phyloP scores from a whole-genome alignment of 2,888 invertebrate species.

The Lasioglossum marginatum region DNA sequence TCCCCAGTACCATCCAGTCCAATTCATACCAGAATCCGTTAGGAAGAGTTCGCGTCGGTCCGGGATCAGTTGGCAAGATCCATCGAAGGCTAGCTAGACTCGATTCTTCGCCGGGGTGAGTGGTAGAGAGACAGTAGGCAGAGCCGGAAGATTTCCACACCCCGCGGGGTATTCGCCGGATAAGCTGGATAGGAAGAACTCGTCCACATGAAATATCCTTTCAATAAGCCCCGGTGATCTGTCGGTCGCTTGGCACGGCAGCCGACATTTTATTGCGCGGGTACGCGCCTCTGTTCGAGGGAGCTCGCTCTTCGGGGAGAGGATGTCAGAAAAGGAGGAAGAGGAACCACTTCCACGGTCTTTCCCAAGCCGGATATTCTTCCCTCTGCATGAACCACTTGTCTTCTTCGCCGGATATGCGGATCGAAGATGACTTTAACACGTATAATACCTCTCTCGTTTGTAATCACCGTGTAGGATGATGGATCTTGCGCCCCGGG shows the following conservation, averaged over 20 bases:
- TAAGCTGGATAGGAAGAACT: conserved; percentile 78
- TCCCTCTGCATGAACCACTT: conserved; percentile 29
- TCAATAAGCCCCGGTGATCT: conserved; percentile 83
- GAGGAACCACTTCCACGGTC: conserved; percentile 21
- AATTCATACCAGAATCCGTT: background rate
- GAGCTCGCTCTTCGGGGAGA: conserved; percentile 39
- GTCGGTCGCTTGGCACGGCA: conserved; percentile 82
- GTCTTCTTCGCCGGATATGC: conserved; percentile 27
- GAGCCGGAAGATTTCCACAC: conserved; percentile 69
- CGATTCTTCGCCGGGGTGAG: conserved; percentile 11
- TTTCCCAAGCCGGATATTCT: background rate
- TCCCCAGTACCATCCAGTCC: background rate
- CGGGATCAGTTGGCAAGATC: conserved; percentile 1
- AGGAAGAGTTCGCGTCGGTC: background rate
- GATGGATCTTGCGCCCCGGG: background rate
- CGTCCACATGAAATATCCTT: conserved; percentile 83
- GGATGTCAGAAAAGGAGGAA: conserved; percentile 44
- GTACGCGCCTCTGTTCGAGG: conserved; percentile 51
- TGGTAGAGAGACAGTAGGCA: conserved; percentile 28
- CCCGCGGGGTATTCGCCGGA: conserved; percentile 80
- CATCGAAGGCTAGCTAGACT: background rate
- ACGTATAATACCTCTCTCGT: background rate
- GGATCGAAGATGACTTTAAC: background rate
- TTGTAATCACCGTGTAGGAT: conserved; percentile 11
- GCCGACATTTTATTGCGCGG: conserved; percentile 83